These are phyloP conservation scores for Ditylenchus weischeri DNA, from an alignment of 2,888 invertebrate genomes.

Conservation along the genomic window DNA sequence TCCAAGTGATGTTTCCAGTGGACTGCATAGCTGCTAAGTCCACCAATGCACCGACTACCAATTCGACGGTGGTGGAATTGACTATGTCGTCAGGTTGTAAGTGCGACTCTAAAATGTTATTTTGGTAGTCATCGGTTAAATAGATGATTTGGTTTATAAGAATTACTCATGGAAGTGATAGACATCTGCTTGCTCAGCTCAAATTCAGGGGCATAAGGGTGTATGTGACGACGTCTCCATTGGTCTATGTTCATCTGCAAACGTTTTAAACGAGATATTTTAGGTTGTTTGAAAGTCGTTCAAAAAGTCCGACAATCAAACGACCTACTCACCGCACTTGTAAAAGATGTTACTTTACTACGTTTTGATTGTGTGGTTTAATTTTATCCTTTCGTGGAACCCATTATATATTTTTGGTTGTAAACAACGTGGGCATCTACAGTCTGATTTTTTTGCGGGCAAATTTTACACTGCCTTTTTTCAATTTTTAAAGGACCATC, in stretches of 20 bases:
- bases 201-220: slow-evolving; percentile 35
- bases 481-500: too few relatives aligned
- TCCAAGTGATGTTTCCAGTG: slow-evolving; percentile 30
- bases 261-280: too few relatives aligned
- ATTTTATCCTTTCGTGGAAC: too few relatives aligned
- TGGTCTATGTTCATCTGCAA: slow-evolving; percentile 45
- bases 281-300: too few relatives aligned
- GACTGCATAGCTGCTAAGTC: slow-evolving; percentile 33
- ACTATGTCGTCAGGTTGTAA: slow-evolving; percentile 34
- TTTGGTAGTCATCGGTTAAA: neutral
- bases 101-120: slow-evolving; percentile 24
- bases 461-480: too few relatives aligned
- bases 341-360: too few relatives aligned
- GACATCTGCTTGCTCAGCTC: slow-evolving; percentile 27
- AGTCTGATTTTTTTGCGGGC: too few relatives aligned
- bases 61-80: slow-evolving; percentile 25
- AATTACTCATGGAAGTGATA: slow-evolving; percentile 32
- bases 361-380: too few relatives aligned
- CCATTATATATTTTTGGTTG: too few relatives aligned
- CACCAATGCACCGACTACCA: slow-evolving; percentile 31
- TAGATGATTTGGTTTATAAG: slow-evolving; percentile 7
- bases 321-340: too few relatives aligned
- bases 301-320: too few relatives aligned
- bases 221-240: slow-evolving; percentile 42
- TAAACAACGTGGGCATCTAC: too few relatives aligned